Evolutionary conservation across 2,888 invertebrate genomes (phyloP).

Genomic region (Sepioteuthis lessoniana): DNA sequence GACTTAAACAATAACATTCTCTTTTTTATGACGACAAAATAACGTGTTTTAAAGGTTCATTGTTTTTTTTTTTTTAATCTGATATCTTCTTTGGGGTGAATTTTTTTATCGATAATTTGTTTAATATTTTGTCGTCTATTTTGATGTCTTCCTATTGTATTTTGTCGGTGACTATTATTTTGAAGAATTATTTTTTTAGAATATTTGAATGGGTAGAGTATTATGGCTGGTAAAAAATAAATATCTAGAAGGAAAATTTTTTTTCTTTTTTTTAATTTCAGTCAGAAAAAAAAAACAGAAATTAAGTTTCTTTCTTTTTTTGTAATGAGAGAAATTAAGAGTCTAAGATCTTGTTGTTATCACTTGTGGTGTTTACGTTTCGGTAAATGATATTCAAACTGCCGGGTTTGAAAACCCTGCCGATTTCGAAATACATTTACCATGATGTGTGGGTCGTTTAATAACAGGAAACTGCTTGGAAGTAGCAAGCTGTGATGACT

Average conservation of each 20-base stretch:
- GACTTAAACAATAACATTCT: not conserved
- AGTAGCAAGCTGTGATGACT: conserved; percentile 63
- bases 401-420: not conserved
- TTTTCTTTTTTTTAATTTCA: not conserved
- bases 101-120: not conserved
- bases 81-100: not conserved
- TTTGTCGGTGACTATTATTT: not conserved
- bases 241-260: not conserved
- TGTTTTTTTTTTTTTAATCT: too few species aligned
- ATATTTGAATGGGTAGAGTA: too few species aligned
- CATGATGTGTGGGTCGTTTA: conserved; percentile 50
- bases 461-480: conserved; percentile 66
- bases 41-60: not conserved
- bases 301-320: not conserved
- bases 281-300: not conserved
- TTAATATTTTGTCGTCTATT: not conserved
- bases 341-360: conserved; percentile 47
- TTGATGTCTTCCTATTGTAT: not conserved
- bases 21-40: not conserved
- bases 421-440: not conserved
- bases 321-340: not conserved
- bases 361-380: conserved; percentile 34
- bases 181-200: too few species aligned
- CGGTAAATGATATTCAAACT: conserved; percentile 35
- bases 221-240: not conserved